Percentiles rank a stretch among this genome's conserved stretches.
These are phyloP conservation scores for Parazoanthus darwini DNA, from an alignment of 92 coral and sea anemone genomes.

Conservation along the genomic window DNA sequence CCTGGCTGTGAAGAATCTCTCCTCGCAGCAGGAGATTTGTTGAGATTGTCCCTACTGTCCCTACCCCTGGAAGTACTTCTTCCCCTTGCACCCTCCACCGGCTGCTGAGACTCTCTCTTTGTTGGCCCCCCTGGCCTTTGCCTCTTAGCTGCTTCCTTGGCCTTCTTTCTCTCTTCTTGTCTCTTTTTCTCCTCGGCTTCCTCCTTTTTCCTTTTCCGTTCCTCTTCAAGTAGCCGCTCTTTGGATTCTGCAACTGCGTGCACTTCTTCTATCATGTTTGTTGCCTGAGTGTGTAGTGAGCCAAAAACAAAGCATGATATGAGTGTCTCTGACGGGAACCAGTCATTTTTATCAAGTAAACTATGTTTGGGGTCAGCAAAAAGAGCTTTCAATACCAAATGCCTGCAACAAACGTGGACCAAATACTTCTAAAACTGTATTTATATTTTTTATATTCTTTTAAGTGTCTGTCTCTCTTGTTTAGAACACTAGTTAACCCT, in stretches of 20 bases:
- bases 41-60: slow-evolving; percentile 57
- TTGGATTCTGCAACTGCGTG: slow-evolving; percentile 95
- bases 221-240: slow-evolving; percentile 87
- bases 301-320: not conserved
- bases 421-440: too few species aligned
- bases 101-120: slow-evolving; percentile 70
- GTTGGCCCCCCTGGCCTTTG: slow-evolving; percentile 50
- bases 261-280: slow-evolving; percentile 98
- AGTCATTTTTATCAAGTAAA: not conserved
- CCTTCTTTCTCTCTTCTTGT: slow-evolving; percentile 82
- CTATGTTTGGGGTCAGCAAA: not conserved
- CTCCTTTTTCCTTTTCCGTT: slow-evolving; percentile 69
- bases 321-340: not conserved
- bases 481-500: too few species aligned
- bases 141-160: slow-evolving; percentile 64
- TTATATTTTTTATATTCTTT: too few species aligned
- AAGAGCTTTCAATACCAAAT: not conserved
- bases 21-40: slow-evolving; percentile 67
- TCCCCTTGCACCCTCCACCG: slow-evolving; percentile 62
- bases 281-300: slow-evolving; percentile 55
- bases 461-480: too few species aligned
- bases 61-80: slow-evolving; percentile 80
- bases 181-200: slow-evolving; percentile 91
- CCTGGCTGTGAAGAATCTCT: slow-evolving; percentile 19
- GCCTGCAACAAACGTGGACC: not conserved